These are phyloP conservation scores for Cervus canadensis DNA, from an alignment of 2,113 vertebrate genomes.

Conservation along the genomic window DNA sequence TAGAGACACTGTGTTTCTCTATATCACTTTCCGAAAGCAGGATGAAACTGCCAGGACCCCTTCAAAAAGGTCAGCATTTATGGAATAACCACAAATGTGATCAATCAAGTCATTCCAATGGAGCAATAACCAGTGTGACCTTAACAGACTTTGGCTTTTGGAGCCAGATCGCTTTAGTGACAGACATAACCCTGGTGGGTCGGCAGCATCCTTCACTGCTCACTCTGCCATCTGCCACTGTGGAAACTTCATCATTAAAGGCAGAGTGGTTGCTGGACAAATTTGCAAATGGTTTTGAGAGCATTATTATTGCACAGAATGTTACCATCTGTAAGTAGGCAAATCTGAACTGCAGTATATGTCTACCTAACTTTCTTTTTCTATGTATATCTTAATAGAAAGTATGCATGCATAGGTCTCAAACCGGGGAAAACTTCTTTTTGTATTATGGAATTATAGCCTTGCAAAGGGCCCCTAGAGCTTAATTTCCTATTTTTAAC, in stretches of 20 bases:
- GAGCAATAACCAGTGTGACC: constrained; percentile 60
- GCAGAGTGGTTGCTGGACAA: constrained; percentile 63
- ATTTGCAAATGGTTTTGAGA: constrained; percentile 73
- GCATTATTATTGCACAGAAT: constrained; percentile 70
- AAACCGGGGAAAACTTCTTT: neutral
- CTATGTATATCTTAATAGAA: constrained; percentile 66
- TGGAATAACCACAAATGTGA: constrained; percentile 61
- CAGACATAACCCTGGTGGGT: constrained; percentile 65
- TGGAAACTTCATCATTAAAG: constrained; percentile 64
- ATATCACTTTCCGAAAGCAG: neutral
- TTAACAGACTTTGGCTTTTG: constrained; percentile 49
- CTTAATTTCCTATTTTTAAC: constrained; percentile 35
- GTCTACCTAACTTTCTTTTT: constrained; percentile 51
- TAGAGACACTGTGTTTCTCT: neutral
- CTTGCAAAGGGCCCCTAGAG: neutral
- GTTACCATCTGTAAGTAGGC: constrained; percentile 70
- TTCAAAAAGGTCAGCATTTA: constrained; percentile 53
- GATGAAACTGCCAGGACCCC: neutral
- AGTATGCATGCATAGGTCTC: constrained; percentile 25
- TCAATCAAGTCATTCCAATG: constrained; percentile 63
- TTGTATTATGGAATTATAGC: neutral
- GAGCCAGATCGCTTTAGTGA: constrained; percentile 62
- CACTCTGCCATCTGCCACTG: constrained; percentile 71
- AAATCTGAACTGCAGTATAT: constrained; percentile 61
- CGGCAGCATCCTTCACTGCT: constrained; percentile 62